Conservation (phyloP, 1,140 invertebrate genomes). For the Hyposmocoma kahamanoa region DNA sequence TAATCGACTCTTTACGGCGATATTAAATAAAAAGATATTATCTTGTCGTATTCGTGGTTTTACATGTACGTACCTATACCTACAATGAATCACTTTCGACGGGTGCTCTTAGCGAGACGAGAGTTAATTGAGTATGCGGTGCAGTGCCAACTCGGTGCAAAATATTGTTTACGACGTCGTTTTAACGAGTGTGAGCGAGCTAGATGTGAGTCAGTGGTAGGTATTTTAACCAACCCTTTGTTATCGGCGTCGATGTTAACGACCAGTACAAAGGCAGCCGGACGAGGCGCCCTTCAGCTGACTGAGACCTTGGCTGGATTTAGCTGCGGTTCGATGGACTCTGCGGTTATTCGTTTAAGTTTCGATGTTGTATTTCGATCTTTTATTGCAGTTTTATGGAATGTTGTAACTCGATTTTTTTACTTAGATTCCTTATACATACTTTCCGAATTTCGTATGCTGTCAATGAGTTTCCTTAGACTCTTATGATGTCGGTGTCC, state of each 20-base stretch:
- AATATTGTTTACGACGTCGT: conserved; percentile 23
- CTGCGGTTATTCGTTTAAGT: conserved; percentile 48
- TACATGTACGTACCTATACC: not conserved
- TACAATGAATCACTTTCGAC: not conserved
- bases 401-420: conserved; percentile 37
- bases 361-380: conserved; percentile 47
- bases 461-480: conserved; percentile 15
- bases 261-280: conserved; percentile 57
- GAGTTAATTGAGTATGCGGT: conserved; percentile 11
- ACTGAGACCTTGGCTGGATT: conserved; percentile 68
- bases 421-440: conserved; percentile 35
- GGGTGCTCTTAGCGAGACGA: not conserved
- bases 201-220: conserved; percentile 54
- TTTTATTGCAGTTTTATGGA: conserved; percentile 46
- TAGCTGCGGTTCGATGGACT: conserved; percentile 66
- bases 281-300: conserved; percentile 64
- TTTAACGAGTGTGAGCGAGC: conserved; percentile 26
- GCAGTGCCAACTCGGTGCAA: not conserved
- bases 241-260: conserved; percentile 60
- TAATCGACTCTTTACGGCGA: conserved; percentile 7
- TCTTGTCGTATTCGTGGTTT: too few species aligned
- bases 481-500: conserved; percentile 37
- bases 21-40: too few species aligned
- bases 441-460: conserved; percentile 13
- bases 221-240: conserved; percentile 53